A percentile compares a stretch with the other conserved stretches of the same genome.
Conservation (phyloP, 2,113 vertebrate species). For the Vulpes ferrilata region DNA sequence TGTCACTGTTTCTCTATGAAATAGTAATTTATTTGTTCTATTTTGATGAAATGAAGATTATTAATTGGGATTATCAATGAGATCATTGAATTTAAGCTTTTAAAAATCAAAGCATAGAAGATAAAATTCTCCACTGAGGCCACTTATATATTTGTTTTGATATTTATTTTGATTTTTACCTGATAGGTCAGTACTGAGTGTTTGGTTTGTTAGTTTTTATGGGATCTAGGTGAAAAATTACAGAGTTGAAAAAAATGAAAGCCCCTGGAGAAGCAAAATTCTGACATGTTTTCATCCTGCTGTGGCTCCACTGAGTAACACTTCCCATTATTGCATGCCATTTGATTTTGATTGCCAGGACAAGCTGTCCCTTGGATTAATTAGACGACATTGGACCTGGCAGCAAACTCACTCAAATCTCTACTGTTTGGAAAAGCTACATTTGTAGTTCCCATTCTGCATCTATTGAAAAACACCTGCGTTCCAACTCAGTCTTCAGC, state of each 20-base stretch:
- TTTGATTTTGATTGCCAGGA: conserved; percentile 25
- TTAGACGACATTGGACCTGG: background rate
- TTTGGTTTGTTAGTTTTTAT: background rate
- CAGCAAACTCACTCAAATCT: background rate
- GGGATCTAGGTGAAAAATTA: background rate
- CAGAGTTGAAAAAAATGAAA: background rate
- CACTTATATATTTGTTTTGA: background rate
- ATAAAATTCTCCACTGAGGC: conserved; percentile 28
- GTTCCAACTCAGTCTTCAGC: background rate
- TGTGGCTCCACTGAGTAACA: background rate
- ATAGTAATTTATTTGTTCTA: conserved; percentile 33
- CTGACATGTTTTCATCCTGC: background rate
- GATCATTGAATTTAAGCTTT: conserved; percentile 48
- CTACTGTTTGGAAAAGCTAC: background rate
- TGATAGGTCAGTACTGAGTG: background rate
- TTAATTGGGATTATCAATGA: background rate
- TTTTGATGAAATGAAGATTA: conserved; percentile 7
- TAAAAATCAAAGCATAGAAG: conserved; percentile 34
- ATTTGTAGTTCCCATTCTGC: background rate
- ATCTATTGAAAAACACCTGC: background rate
- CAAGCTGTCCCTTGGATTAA: background rate
- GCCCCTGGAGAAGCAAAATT: background rate
- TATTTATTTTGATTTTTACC: background rate
- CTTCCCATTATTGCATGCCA: background rate
- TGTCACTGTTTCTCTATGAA: background rate